Percentiles rank a stretch among this genome's conserved stretches.
phyloP scores from a whole-genome alignment of 53 echinoderm and acorn worm species.

The Zoroaster sp. region DNA sequence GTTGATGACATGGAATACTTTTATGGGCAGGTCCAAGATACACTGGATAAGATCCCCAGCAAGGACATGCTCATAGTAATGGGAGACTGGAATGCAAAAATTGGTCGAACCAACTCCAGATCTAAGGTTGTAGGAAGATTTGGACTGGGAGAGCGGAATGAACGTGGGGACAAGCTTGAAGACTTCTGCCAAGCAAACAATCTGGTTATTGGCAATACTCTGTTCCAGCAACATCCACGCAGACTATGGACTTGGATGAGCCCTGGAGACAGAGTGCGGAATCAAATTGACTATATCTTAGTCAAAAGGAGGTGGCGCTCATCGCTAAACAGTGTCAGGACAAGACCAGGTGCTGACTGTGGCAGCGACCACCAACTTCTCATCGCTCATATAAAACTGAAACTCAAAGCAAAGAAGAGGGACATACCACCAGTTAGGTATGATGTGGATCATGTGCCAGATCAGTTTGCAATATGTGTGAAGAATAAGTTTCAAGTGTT shows the following conservation, averaged over 20 bases:
- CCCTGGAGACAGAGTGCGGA: neutral
- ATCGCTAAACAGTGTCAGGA: neutral
- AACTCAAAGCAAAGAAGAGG: neutral
- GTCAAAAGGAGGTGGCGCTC: neutral
- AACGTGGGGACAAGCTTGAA: constrained; percentile 22
- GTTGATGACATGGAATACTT: neutral
- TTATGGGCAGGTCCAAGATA: neutral
- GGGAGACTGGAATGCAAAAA: constrained; percentile 36
- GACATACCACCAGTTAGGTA: neutral
- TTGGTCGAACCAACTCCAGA: neutral
- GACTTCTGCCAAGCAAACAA: constrained; percentile 39
- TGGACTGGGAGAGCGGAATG: constrained; percentile 37
- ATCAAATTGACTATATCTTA: constrained; percentile 45
- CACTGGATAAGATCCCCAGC: neutral
- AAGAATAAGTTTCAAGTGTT: neutral
- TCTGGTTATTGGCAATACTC: constrained; percentile 30
- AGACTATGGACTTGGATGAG: constrained; percentile 41
- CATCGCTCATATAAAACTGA: neutral
- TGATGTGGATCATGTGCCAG: neutral
- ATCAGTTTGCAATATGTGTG: neutral
- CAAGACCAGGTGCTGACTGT: constrained; percentile 41
- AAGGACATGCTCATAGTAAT: neutral
- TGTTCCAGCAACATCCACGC: constrained; percentile 28
- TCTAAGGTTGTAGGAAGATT: neutral
- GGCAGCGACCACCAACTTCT: constrained; percentile 4